Percentiles rank a stretch among this genome's conserved stretches.
phyloP scores from a whole-genome alignment of 2,797 vertebrate genomes.

The Intellagama lesueurii region DNA sequence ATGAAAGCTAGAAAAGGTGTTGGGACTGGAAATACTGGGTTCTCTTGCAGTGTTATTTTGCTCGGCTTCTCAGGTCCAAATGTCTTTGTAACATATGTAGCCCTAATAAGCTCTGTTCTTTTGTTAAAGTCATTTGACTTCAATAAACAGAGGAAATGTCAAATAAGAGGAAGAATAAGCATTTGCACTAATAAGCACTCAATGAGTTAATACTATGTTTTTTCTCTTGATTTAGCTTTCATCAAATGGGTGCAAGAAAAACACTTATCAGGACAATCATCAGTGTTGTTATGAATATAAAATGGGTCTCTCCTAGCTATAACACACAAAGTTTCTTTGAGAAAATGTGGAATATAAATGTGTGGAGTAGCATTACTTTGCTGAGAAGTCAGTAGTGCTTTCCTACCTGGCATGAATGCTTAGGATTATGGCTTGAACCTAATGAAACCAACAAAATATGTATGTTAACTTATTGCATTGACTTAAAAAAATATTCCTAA shows the following conservation, averaged over 20 bases:
- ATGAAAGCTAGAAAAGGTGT: not conserved
- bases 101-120: not conserved
- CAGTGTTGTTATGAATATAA: not conserved
- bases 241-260: not conserved
- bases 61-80: not conserved
- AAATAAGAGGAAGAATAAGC: not conserved
- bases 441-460: not conserved
- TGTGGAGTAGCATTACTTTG: not conserved
- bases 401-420: not conserved
- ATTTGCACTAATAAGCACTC: not conserved
- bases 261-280: not conserved
- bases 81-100: not conserved
- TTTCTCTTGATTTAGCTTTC: not conserved
- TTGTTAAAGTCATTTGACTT: not conserved
- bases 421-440: not conserved
- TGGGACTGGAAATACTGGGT: not conserved
- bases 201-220: not conserved
- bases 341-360: not conserved
- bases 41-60: not conserved
- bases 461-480: not conserved
- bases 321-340: not conserved
- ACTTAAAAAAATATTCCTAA: not conserved
- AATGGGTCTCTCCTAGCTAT: not conserved
- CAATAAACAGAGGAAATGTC: not conserved
- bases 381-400: not conserved